Evolutionary conservation across 2,797 vertebrate species (phyloP).

Genomic region (Catamblyrhynchus diadema): DNA sequence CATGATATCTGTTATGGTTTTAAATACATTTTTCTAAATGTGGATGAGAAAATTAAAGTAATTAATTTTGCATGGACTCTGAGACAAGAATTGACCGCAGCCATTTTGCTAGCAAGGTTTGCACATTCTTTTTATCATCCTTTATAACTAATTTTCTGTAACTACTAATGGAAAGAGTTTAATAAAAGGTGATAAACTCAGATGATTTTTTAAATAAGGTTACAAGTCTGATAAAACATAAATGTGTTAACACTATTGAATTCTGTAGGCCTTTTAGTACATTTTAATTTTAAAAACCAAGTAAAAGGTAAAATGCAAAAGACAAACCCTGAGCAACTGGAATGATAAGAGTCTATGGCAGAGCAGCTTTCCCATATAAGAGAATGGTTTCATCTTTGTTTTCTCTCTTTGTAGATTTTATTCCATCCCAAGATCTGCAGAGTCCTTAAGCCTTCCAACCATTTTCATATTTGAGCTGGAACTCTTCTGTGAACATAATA

Average conservation of each 20-base stretch:
- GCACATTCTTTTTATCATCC: background rate
- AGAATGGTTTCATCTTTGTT: background rate
- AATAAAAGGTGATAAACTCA: constrained; percentile 2
- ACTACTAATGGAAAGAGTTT: background rate
- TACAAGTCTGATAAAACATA: background rate
- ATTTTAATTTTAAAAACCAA: background rate
- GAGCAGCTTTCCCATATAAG: background rate
- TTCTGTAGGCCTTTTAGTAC: background rate
- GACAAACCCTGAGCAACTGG: background rate
- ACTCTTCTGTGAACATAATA: background rate
- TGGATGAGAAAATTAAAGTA: background rate
- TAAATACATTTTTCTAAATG: background rate
- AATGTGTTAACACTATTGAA: background rate
- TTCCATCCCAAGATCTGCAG: background rate
- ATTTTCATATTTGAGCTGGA: background rate
- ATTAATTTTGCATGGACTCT: background rate
- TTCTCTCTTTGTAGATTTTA: background rate
- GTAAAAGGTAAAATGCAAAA: background rate
- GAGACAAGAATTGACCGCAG: background rate
- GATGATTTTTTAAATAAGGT: background rate
- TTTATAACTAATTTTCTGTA: background rate
- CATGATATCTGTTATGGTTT: background rate
- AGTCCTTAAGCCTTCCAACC: background rate
- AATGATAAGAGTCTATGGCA: background rate
- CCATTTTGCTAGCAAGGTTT: background rate